Conservation (phyloP, 2,888 invertebrate genomes). For the Nesidiocoris tenuis region DNA sequence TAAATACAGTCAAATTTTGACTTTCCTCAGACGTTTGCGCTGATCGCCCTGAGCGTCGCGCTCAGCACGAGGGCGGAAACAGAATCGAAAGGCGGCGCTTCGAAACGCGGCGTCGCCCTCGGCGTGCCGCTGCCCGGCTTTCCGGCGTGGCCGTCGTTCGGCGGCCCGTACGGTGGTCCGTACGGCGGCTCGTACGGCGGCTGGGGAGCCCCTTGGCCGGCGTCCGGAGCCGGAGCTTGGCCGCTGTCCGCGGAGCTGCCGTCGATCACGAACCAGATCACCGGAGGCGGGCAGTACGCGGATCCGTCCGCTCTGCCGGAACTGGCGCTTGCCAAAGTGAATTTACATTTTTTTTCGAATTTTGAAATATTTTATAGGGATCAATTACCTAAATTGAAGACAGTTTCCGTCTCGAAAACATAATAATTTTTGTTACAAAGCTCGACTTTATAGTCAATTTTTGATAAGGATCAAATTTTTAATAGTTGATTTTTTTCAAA, state of each 20-base stretch:
- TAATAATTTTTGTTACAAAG: too few species aligned
- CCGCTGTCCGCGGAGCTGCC: constrained; percentile 17
- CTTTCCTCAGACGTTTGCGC: too few species aligned
- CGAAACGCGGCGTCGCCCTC: constrained; percentile 42
- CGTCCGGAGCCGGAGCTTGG: neutral
- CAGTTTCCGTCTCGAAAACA: too few species aligned
- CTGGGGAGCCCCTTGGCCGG: neutral
- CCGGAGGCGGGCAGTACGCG: constrained; percentile 18
- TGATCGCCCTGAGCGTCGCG: constrained; percentile 1
- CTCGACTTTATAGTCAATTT: too few species aligned
- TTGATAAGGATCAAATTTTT: too few species aligned
- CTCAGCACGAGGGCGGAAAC: neutral
- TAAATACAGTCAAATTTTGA: neutral
- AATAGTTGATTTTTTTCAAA: too few species aligned
- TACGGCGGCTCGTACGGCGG: constrained; percentile 4
- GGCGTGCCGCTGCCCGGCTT: neutral
- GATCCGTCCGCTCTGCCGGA: constrained; percentile 7
- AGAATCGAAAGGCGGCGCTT: constrained; percentile 22
- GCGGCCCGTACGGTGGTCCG: constrained; percentile 8
- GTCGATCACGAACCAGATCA: constrained; percentile 20
- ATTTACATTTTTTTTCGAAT: too few species aligned
- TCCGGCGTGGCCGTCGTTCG: constrained; percentile 18
- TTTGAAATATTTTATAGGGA: too few species aligned
- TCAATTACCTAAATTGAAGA: too few species aligned
- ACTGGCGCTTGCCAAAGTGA: constrained; percentile 30